Percentiles rank a stretch among this genome's conserved stretches.
These are phyloP conservation scores for Tetropium fuscum DNA, from an alignment of 2,888 invertebrate genomes.

Conservation along the genomic window DNA sequence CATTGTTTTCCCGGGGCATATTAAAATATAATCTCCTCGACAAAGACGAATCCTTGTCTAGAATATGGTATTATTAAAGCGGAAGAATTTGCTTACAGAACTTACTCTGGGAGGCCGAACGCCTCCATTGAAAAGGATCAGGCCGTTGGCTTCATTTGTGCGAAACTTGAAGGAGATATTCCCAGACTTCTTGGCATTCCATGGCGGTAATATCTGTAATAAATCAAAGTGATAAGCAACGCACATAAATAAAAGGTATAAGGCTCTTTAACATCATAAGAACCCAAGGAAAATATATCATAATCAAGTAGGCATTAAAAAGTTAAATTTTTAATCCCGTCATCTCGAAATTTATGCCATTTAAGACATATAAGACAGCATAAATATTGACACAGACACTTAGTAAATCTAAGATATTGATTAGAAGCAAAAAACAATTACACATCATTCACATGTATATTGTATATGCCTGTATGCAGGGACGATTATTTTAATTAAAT, in stretches of 20 bases:
- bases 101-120: slow-evolving; percentile 81
- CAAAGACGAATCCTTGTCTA: no score
- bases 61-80: no score
- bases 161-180: slow-evolving; percentile 95
- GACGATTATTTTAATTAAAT: no score
- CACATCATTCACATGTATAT: no score
- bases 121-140: slow-evolving; percentile 93
- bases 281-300: neutral
- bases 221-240: slow-evolving; percentile 30
- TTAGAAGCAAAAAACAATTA: no score
- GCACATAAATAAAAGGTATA: slow-evolving; percentile 10
- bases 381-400: no score
- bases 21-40: no score
- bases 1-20: no score
- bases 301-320: neutral
- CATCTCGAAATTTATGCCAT: no score
- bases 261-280: neutral
- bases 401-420: no score
- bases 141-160: slow-evolving; percentile 94
- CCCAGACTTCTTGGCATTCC: slow-evolving; percentile 91
- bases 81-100: slow-evolving; percentile 48
- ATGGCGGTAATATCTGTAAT: slow-evolving; percentile 85
- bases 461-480: no score
- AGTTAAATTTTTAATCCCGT: neutral
- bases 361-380: no score